Percentiles rank a stretch among this genome's conserved stretches.
These are phyloP conservation scores for Pentalonia nigronervosa DNA, from an alignment of 1,140 invertebrate species.

Conservation along the genomic window DNA sequence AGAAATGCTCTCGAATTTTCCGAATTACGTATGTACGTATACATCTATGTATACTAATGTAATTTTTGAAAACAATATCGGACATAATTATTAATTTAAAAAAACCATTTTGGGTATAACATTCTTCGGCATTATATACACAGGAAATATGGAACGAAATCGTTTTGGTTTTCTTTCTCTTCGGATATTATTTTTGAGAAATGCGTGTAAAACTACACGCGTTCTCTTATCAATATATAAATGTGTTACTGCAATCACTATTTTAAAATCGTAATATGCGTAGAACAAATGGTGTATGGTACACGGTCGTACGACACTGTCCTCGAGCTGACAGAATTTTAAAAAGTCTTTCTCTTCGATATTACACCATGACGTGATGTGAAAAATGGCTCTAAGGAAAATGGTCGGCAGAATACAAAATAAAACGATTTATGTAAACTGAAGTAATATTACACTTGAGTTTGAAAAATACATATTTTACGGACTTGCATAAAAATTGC, in stretches of 20 bases:
- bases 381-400: not conserved
- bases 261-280: not conserved
- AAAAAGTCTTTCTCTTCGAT: not conserved
- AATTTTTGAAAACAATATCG: not conserved
- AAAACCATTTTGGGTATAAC: not conserved
- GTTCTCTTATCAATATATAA: not conserved
- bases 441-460: constrained; percentile 11
- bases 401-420: not conserved
- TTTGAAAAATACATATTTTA: constrained; percentile 17
- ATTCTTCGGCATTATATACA: not conserved
- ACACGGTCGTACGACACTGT: not conserved
- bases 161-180: not conserved
- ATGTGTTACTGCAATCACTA: not conserved
- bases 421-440: constrained; percentile 7
- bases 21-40: not conserved
- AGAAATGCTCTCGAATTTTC: not conserved
- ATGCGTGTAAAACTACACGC: not conserved
- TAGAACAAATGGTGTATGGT: not conserved
- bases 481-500: constrained; percentile 5
- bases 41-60: not conserved
- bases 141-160: not conserved
- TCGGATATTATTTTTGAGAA: not conserved
- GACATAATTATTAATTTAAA: not conserved
- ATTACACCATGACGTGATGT: not conserved
- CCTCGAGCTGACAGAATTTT: not conserved